Evolutionary conservation across 1,140 invertebrate species (phyloP).

Genomic region (Zaprionus lachaisei): DNA sequence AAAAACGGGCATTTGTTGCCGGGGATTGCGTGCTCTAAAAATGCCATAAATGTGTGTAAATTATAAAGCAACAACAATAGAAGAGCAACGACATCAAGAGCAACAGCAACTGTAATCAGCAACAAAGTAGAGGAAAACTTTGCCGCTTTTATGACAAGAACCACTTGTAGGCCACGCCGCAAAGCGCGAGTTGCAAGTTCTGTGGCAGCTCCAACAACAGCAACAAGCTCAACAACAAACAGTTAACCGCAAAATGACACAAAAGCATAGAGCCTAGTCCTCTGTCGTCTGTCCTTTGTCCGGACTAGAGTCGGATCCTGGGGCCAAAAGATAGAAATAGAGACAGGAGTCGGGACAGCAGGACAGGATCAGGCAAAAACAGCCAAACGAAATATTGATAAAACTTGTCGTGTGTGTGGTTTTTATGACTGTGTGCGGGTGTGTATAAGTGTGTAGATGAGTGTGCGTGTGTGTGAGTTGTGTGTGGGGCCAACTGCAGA

Average conservation of each 20-base stretch:
- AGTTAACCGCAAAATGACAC: conserved; percentile 68
- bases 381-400: conserved; percentile 64
- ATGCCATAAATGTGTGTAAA: conserved; percentile 80
- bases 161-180: conserved; percentile 74
- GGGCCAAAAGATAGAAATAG: conserved; percentile 25
- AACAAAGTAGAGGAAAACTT: conserved; percentile 67
- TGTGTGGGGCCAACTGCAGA: conserved; percentile 23
- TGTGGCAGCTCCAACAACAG: conserved; percentile 40
- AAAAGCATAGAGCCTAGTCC: conserved; percentile 56
- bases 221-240: conserved; percentile 32
- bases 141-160: conserved; percentile 77
- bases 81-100: conserved; percentile 38
- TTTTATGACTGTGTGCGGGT: conserved; percentile 5
- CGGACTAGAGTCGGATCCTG: conserved; percentile 20
- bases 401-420: conserved; percentile 63
- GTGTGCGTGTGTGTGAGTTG: conserved; percentile 18
- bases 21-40: conserved; percentile 78
- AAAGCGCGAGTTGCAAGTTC: conserved; percentile 39
- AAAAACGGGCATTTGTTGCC: conserved; percentile 51
- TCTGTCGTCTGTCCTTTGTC: not conserved
- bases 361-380: conserved; percentile 57
- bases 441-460: conserved; percentile 5
- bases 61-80: conserved; percentile 57
- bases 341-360: conserved; percentile 16
- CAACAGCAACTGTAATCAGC: conserved; percentile 47